Base-by-base conservation (phyloP, 2,888 invertebrate genomes). In the Muscina levida region DNA sequence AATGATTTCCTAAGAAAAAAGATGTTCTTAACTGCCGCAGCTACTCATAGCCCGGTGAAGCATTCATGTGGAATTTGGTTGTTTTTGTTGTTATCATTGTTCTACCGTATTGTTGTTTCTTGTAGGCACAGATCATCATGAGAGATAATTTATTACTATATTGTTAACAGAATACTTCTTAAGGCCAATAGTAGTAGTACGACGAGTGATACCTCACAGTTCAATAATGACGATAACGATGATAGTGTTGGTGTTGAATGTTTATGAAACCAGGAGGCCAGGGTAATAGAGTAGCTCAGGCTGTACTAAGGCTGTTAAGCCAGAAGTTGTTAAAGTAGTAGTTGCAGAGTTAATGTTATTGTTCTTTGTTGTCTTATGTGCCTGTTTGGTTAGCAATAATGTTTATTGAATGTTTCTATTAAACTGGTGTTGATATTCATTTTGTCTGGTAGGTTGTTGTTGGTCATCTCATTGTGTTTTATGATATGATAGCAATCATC, bases 131-230 rank as follows among this genome's bases (percentile, higher is more conserved):
- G 26, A 72, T 57, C 66, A 72, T 66, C 66, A 26, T 24, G 13
- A 10, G 31, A 62, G 51, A 72, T 72, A 77, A 77, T 72, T 77
- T 77, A 77, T 77, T 4, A 11, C 11, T 48, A 44, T 67, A 68
- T 72, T 68, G 37, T 53, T 53, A 53, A 24, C 53, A 53, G 24
- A 53, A 22, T 22, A 53, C 53, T 53, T 31, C 53, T 53, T 31
- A 53, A 22, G 53, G 53, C 24, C 53, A 24, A 53, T 8, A 44
- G 2, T 48, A 11, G 46, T 44, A 8, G 4, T 44, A 44, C 2
- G 44, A n/a, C n/a, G n/a, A n/a, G n/a, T n/a, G n/a, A n/a, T n/a
- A n/a, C n/a, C n/a, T n/a, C n/a, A n/a, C n/a, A n/a, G n/a, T n/a
- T n/a, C n/a, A n/a, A n/a, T n/a, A n/a, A n/a, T n/a, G n/a, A n/a